Base-by-base conservation (phyloP, 1,140 invertebrate genomes). In the Tetragnatha versicolor region DNA sequence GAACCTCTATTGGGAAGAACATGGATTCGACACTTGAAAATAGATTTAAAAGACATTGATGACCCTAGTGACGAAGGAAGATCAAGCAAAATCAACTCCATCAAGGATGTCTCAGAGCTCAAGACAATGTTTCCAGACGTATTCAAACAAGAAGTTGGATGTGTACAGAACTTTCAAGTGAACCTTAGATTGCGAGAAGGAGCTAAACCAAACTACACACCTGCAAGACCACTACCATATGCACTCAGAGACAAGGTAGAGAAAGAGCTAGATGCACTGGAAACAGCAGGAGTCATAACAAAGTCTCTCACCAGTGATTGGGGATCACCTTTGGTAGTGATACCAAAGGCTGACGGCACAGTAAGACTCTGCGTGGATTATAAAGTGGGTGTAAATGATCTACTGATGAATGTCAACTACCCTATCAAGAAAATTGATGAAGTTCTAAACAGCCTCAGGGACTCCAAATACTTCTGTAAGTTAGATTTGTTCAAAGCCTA, bases 291-390 rank as follows among this genome's bases (percentile, higher is more conserved):
- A 17, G 39, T 66, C 35, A 66, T 39, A 3, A 6, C 63, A 4
- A 25, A 22, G 45, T 3, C 27, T 12, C 10, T 5, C 6, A 5
- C 77, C 1, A 84, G 82, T 31, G 84, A 87, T 47, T 88, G 86
- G 85, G 86, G 84, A 12, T 83, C 86, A n/a, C 86, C 87, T 9
- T 66, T 87, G 25, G 83, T 87, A 0, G 79, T 84, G 0, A 82
- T 86, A 3, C 82, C 82, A 53, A 88, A 87, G 81, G 9, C 81
- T 10, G 83, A 87, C 81, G 85, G 85, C 22, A 69, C 55, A 37
- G 81, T 85, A 4, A 68, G 85, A 22, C 49, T 87, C 0, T 87
- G 85, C 72, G 84, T 82, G 14, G 86, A 87, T 81, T 88, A 84
- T 73, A 85, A 84, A 80, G 14, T n/a, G 3, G 47, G 45, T 31